Conservation (phyloP, 2,113 vertebrate species). For the Cairina moschata region DNA sequence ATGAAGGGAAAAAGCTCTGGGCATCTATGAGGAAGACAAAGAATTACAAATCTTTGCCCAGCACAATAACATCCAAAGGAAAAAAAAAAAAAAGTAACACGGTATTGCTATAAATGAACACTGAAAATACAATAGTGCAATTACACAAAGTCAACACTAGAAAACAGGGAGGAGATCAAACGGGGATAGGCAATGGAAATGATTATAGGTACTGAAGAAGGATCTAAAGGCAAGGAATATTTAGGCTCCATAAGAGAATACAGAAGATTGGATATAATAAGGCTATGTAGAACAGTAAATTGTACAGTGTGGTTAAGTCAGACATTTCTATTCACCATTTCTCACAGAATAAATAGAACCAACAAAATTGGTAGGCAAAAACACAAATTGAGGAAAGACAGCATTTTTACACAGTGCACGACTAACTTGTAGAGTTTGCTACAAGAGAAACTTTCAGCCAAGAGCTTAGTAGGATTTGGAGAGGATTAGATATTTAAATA, state of each 20-base stretch:
- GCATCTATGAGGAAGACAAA: not conserved
- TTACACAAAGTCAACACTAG: not conserved
- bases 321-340: not conserved
- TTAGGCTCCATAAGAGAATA: not conserved
- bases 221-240: not conserved
- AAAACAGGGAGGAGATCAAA: not conserved
- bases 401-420: not conserved
- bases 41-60: not conserved
- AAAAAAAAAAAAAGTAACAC: not conserved
- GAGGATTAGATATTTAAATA: not conserved
- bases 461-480: not conserved
- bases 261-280: not conserved
- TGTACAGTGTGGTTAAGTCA: not conserved
- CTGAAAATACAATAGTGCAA: not conserved
- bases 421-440: not conserved
- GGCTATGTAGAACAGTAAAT: not conserved
- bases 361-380: not conserved
- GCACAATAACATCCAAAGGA: not conserved
- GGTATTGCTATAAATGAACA: not conserved
- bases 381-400: not conserved
- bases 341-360: not conserved
- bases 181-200: not conserved
- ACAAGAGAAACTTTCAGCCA: not conserved
- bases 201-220: not conserved
- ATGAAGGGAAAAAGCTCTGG: not conserved